Conservation (phyloP, 2,113 vertebrate genomes). For the Tachycineta bicolor region DNA sequence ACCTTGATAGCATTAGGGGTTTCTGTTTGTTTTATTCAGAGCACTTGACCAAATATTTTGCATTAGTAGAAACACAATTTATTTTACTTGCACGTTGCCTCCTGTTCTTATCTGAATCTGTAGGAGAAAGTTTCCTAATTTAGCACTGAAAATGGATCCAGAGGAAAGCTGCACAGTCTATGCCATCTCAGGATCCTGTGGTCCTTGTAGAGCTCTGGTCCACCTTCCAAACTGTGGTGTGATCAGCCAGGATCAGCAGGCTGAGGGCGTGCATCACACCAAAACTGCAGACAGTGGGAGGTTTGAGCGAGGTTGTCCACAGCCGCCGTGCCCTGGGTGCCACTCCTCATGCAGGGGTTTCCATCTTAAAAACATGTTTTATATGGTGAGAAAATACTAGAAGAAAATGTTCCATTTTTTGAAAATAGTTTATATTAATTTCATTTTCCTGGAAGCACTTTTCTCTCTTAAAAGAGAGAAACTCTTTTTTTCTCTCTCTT, state of each 20-base stretch:
- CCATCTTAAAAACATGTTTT: not conserved
- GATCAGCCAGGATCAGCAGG: not conserved
- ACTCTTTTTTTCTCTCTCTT: too few relatives aligned
- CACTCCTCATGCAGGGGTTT: rapidly evolving
- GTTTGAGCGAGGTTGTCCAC: not conserved
- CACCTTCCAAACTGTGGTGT: not conserved
- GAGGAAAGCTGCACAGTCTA: not conserved
- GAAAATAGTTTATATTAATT: not conserved
- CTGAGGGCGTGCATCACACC: not conserved
- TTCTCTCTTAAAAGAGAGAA: not conserved
- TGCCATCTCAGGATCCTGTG: not conserved
- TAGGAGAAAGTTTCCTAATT: not conserved
- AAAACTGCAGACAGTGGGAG: rapidly evolving
- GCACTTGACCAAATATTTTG: not conserved
- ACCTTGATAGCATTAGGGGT: not conserved
- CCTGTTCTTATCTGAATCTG: not conserved
- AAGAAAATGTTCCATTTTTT: not conserved
- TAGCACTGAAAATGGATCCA: not conserved
- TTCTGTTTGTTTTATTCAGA: not conserved
- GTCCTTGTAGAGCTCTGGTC: not conserved
- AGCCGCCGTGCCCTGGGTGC: not conserved
- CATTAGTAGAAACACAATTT: not conserved
- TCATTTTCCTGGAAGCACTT: not conserved
- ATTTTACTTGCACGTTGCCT: not conserved
- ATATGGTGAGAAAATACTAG: not conserved